A percentile compares a stretch with the other conserved stretches of the same genome.
Evolutionary conservation across 2,888 invertebrate genomes (phyloP).

Genomic region (Phaonia tiefii): DNA sequence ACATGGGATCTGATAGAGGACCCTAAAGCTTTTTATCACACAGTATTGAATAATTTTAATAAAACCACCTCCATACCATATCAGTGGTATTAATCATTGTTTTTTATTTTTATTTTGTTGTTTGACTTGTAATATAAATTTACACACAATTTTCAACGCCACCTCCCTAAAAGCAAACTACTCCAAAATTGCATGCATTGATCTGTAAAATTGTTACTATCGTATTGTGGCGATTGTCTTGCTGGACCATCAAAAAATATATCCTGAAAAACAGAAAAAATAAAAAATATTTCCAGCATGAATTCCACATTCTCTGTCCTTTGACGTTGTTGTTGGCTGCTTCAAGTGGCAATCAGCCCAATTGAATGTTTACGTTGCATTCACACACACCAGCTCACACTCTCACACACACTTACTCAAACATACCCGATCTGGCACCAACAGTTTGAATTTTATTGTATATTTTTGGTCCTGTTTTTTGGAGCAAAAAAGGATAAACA

Average conservation of each 20-base stretch:
- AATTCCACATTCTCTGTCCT: conserved; percentile 47
- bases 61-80: no score
- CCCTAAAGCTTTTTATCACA: no score
- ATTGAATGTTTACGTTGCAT: conserved; percentile 43
- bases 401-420: conserved; percentile 7
- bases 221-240: neutral
- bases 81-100: no score
- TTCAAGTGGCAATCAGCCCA: conserved; percentile 55
- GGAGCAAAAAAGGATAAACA: conserved; percentile 7
- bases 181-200: conserved; percentile 37
- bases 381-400: neutral
- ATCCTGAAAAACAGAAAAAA: conserved; percentile 3
- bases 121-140: no score
- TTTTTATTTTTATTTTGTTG: no score
- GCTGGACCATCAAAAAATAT: neutral
- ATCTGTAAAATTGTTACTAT: conserved; percentile 43
- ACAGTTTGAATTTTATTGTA: neutral
- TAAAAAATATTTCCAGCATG: conserved; percentile 10
- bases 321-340: conserved; percentile 33
- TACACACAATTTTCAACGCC: no score
- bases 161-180: conserved; percentile 4
- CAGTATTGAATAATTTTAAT: no score
- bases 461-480: neutral
- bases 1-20: no score
- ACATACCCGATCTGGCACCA: neutral